Percentiles rank a stretch among this genome's conserved stretches.
Evolutionary conservation across 2,797 vertebrate genomes (phyloP).

Genomic region (Enteromius fasciolatus): DNA sequence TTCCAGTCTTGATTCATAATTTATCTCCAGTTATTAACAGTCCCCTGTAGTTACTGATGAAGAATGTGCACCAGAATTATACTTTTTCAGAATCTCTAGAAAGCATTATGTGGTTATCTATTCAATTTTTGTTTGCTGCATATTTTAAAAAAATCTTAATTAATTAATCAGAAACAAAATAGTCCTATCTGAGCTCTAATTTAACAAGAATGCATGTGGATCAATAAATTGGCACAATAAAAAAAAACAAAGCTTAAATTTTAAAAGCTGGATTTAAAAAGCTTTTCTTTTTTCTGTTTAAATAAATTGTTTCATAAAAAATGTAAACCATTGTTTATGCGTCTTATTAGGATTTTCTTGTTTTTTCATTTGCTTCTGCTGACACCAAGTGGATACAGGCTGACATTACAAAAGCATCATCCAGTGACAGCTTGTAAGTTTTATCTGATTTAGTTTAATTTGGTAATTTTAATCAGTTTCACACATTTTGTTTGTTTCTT

Average conservation of each 20-base stretch:
- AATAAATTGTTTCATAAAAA: neutral
- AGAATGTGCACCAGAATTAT: neutral
- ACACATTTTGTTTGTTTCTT: neutral
- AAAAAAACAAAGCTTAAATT: neutral
- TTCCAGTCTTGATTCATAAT: constrained; percentile 43
- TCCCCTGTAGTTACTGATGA: constrained; percentile 19
- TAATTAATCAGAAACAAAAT: neutral
- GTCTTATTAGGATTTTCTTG: neutral
- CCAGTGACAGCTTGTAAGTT: neutral
- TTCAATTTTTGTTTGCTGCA: neutral
- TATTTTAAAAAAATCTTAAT: neutral
- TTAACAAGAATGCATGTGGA: neutral
- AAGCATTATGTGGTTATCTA: neutral
- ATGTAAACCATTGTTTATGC: neutral
- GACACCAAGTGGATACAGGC: constrained; percentile 33
- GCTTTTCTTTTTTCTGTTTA: neutral
- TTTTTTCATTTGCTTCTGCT: constrained; percentile 7
- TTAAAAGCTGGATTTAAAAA: neutral
- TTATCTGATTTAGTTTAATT: neutral
- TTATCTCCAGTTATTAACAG: constrained; percentile 41
- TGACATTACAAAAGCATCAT: constrained; percentile 12
- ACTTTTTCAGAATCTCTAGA: neutral
- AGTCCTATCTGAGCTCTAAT: neutral
- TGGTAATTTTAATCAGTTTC: neutral
- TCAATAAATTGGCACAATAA: too few species aligned